Base-by-base conservation (phyloP, 2,113 vertebrate genomes). In the Labeo rohita region DNA sequence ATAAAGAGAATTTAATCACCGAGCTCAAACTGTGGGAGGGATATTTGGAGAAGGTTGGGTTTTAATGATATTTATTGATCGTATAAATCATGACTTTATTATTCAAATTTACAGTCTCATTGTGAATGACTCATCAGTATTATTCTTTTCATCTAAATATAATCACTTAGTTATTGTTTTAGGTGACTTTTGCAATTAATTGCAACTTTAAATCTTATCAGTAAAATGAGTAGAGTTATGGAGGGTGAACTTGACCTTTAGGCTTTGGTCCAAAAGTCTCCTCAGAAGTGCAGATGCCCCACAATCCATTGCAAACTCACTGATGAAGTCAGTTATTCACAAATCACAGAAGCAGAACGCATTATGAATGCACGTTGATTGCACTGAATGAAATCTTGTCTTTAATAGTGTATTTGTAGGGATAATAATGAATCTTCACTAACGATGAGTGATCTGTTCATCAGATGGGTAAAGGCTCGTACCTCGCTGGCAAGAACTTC, bases 1-100 rank as follows among this genome's bases (percentile, higher is more conserved):
- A 94, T 87, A 85, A 4, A 21, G 92, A 94, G 34, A 76, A 45
- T 2, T 82, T 95, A 73, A 34, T 1, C 0, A 6, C 52, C 1
- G 95, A 96, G 77, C 0, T 95, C 43, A 88, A 91, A 52, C 80
- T 95, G 43, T 96, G 95, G 95, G 94, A 96, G 65, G 87, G 88
- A n/a, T 92, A 96, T 87, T 23, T 95, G 84, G 5, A 88, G 73
- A 92, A 93, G 92, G 94, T 94, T 84, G 1, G 0, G 5, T 13
- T 43, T 56, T 13, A 21, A 15, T 68, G 6, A 36, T 36, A 68
- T 36, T 39, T 68, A 68, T 68, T 68, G 8, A 4, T 34, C 11
- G 8, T 34, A 66, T 28, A 28, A 34, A 66, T 13, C 2, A 66
- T 34, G 11, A 5, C 15, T 66, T 34, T 66, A 34, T 66, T 2